Base-by-base conservation (phyloP, 2,888 invertebrate species). In the Nysson spinosus region DNA sequence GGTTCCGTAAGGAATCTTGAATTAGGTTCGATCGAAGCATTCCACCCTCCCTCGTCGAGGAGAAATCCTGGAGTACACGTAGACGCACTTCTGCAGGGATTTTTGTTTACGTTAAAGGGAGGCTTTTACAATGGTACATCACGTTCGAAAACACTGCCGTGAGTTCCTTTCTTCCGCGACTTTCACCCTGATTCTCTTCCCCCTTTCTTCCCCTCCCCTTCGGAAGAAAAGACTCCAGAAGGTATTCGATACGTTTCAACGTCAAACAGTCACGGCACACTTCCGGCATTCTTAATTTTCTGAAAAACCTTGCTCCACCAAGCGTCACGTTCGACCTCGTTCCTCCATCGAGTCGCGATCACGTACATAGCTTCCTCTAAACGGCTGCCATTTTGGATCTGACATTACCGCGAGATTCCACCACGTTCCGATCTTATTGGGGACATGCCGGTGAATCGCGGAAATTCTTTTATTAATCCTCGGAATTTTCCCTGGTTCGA, bases 281-380 rank as follows among this genome's bases (percentile, higher is more conserved):
- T 57, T 49, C 32, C 43, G 22, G 11, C 40, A 47, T 52, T 58
- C 57, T 69, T 64, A 64, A 72, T 72, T 66, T 69, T n/a, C n/a
- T 44, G 11, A 28, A 24, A 24, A 35, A 49, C 7, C 42, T 16
- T 9, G 37, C 17, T n/a, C 19, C 22, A n/a, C 16, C 11, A 20
- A 60, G 37, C 52, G 66, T 72, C 73, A 73, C 72, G 69, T 72
- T 67, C 66, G 73, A 69, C 73, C 73, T 37, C 43, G 42, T 65
- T 72, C 22, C 39, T 7, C 39, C 14, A 14, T n/a, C 16, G 28
- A 16, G 44, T 11, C 34, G 26, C 44, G 54, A 62, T 65, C 69
- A 61, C 65, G 65, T 65, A 49, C 50, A 7, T 12, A 2, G 16
- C 22, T 32, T 32, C 16, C 26, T 26, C 14, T 9, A 20, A 46